These are phyloP conservation scores for Ceratotherium simum DNA, from an alignment of 2,113 vertebrate genomes.

Conservation along the genomic window DNA sequence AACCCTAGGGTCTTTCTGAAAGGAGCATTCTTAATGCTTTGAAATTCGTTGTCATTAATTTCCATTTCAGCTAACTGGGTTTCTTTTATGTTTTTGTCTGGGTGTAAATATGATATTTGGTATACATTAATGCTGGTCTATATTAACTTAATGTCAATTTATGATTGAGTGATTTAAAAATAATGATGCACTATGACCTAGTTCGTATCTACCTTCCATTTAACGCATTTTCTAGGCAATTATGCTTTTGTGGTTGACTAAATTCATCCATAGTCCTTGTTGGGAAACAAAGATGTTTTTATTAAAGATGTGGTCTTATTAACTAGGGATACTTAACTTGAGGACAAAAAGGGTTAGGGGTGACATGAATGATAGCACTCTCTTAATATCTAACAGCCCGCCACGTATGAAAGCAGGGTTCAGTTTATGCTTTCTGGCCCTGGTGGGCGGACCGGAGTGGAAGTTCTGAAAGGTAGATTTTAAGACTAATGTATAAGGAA, in stretches of 20 bases:
- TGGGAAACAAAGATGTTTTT: conserved; percentile 14
- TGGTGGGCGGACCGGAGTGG: background rate
- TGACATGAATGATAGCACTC: background rate
- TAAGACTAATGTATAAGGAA: conserved; percentile 1
- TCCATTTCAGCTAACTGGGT: conserved; percentile 31
- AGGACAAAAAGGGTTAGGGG: conserved; percentile 4
- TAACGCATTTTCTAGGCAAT: conserved; percentile 38
- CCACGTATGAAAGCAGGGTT: background rate
- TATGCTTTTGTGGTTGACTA: conserved; percentile 31
- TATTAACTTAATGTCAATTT: conserved; percentile 48
- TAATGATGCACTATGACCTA: conserved; percentile 25
- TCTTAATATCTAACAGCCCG: conserved; percentile 8
- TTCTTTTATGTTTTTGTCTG: conserved; percentile 25
- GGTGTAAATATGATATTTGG: background rate
- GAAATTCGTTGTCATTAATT: conserved; percentile 45
- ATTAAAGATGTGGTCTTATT: conserved; percentile 48
- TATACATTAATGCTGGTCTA: conserved; percentile 22
- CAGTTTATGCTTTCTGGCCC: background rate
- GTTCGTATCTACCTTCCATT: conserved; percentile 17
- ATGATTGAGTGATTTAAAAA: conserved; percentile 46
- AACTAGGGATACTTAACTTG: background rate
- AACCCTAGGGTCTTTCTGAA: background rate
- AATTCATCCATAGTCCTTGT: background rate
- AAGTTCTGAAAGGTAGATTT: background rate
- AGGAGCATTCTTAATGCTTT: conserved; percentile 22